phyloP scores from a whole-genome alignment of 1,140 invertebrate species.

The Battus philenor region DNA sequence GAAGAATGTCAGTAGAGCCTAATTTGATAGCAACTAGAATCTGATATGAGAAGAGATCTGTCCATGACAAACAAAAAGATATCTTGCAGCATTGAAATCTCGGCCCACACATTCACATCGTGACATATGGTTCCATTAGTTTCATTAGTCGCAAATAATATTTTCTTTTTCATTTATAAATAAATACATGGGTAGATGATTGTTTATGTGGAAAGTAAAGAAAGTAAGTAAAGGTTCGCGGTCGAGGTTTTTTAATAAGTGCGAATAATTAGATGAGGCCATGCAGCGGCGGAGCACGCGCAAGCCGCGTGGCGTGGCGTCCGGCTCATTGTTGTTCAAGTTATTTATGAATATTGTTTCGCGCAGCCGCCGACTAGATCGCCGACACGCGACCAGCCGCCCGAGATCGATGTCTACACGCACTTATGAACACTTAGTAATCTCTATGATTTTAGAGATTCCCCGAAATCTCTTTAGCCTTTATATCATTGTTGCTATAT shows the following conservation, averaged over 20 bases:
- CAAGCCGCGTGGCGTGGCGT: slow-evolving; percentile 23
- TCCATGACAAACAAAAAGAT: too few species aligned
- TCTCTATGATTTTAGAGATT: slow-evolving; percentile 20
- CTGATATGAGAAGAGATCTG: too few species aligned
- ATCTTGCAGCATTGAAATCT: too few species aligned
- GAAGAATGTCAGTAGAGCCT: too few species aligned
- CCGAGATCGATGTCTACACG: slow-evolving; percentile 40
- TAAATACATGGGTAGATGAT: too few species aligned
- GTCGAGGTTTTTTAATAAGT: slow-evolving; percentile 39
- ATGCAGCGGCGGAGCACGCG: slow-evolving; percentile 30
- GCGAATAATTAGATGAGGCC: slow-evolving; percentile 56
- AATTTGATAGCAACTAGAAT: too few species aligned
- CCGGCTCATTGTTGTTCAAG: slow-evolving; percentile 39
- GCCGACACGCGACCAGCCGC: slow-evolving; percentile 36
- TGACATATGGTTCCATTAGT: too few species aligned
- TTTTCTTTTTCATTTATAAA: too few species aligned
- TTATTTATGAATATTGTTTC: slow-evolving; percentile 71
- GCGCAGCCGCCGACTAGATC: slow-evolving; percentile 33
- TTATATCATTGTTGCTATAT: too few species aligned
- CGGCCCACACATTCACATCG: too few species aligned
- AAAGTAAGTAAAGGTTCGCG: slow-evolving; percentile 3
- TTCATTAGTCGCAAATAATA: too few species aligned
- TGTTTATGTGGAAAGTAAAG: too few species aligned
- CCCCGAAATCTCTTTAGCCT: background rate
- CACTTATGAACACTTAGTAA: slow-evolving; percentile 47